phyloP scores from a whole-genome alignment of 1,140 invertebrate genomes.

The Polypedilum vanderplanki region DNA sequence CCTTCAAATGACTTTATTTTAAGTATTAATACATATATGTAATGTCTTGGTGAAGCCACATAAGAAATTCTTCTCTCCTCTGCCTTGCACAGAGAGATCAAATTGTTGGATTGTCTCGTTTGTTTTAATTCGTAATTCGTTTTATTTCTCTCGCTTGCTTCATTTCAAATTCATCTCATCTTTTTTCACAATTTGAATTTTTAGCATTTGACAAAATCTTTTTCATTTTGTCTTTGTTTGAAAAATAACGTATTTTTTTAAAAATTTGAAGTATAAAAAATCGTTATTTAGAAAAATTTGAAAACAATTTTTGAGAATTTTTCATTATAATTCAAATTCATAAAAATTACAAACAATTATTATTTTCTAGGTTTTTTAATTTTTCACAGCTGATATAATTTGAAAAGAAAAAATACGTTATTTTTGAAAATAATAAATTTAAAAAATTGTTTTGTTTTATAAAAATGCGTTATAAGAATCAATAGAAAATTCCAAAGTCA shows the following conservation, averaged over 20 bases:
- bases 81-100: conserved; percentile 3
- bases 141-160: background rate
- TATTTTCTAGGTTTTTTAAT: no score
- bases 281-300: no score
- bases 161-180: conserved; percentile 11
- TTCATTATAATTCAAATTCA: background rate
- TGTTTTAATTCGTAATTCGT: conserved; percentile 13
- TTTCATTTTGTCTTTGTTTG: no score
- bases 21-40: background rate
- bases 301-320: background rate
- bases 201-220: background rate
- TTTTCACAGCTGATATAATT: no score
- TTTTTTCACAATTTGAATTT: background rate
- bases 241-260: no score
- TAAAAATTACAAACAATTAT: background rate
- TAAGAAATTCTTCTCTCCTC: background rate
- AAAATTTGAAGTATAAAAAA: no score
- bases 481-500: no score
- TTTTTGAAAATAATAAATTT: no score
- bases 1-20: conserved; percentile 24
- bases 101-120: conserved; percentile 25
- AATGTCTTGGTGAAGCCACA: background rate
- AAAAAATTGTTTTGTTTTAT: no score
- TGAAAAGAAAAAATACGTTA: no score
- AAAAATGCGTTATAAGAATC: no score